Evolutionary conservation across 2,113 vertebrate species (phyloP).

Genomic region (Carollia perspicillata): DNA sequence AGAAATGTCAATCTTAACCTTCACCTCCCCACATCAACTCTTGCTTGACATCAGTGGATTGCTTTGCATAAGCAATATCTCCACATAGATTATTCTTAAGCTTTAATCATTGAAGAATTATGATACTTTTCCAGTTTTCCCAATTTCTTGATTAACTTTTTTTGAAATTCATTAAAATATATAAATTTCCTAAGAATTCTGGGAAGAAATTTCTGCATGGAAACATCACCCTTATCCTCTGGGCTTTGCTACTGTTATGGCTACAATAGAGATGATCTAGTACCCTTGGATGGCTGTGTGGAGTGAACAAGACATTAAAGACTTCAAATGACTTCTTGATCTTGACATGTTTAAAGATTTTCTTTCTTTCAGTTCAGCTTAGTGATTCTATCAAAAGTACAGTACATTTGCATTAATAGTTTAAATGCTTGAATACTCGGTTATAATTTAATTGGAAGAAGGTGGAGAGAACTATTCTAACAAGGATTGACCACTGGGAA

Average conservation of each 20-base stretch:
- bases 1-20: not conserved
- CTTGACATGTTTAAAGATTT: not conserved
- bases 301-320: not conserved
- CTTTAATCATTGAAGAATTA: not conserved
- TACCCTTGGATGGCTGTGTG: not conserved
- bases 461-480: not conserved
- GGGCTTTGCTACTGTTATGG: not conserved
- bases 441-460: not conserved
- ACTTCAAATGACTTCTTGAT: not conserved
- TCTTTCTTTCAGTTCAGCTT: not conserved
- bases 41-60: not conserved
- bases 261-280: not conserved
- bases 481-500: not conserved
- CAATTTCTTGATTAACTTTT: not conserved
- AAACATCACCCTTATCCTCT: not conserved
- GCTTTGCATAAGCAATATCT: not conserved
- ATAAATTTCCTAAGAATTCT: not conserved
- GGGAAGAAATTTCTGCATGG: not conserved
- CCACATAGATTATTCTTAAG: not conserved
- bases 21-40: fast-evolving
- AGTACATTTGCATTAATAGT: not conserved
- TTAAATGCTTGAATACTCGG: not conserved
- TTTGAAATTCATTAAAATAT: not conserved
- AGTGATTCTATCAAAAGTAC: not conserved
- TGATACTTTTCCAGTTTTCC: not conserved